Base-by-base conservation (phyloP, 2,888 invertebrate genomes). In the Netelia melanura region DNA sequence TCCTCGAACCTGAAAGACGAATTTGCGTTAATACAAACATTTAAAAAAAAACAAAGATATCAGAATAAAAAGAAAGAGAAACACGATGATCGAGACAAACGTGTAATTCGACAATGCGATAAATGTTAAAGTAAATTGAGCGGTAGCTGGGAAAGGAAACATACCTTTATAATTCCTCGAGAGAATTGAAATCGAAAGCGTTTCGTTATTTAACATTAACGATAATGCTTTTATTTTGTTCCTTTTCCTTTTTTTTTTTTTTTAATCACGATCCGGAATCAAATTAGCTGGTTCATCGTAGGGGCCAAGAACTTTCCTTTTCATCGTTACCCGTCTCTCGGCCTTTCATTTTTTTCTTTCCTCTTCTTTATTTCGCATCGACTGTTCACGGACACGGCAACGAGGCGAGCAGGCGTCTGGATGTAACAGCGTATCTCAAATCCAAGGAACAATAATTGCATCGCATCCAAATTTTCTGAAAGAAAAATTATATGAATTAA, bases 261-360 rank as follows among this genome's bases (percentile, higher is more conserved):
- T 65, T 23, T 43, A 25, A 25, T 54, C 44, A 48, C 48, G 56
- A 48, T 61, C 48, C 21, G 61, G 52, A 48, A 78, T 48, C 8
- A 48, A 77, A 78, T 78, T 68, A 68, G 77, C 68, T 61, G 58
- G 30, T 78, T 77, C 56, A 77, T 77, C 67, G 67, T 61, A 48
- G 44, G 38, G 48, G 48, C 58, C 67, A 23, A 68, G 43, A 17
- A 67, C 67, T 77, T 77, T 67, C 77, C 58, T 48, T 77, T 77
- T 77, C 56, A 56, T 52, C n/a, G 48, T 58, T 21, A 17, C 11
- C 43, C 30, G 38, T 38, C 38, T 38, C 38, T 76, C 52, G 62
- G 43, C 65, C 65, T 67, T 68, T 61, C 67, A 43, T 11, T 68
- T 48, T 43, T 67, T 77, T 48, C 17, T 21, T 58, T 58, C 17